Base-by-base conservation (phyloP, 2,888 invertebrate genomes). In the Tryphoninae sp. region DNA sequence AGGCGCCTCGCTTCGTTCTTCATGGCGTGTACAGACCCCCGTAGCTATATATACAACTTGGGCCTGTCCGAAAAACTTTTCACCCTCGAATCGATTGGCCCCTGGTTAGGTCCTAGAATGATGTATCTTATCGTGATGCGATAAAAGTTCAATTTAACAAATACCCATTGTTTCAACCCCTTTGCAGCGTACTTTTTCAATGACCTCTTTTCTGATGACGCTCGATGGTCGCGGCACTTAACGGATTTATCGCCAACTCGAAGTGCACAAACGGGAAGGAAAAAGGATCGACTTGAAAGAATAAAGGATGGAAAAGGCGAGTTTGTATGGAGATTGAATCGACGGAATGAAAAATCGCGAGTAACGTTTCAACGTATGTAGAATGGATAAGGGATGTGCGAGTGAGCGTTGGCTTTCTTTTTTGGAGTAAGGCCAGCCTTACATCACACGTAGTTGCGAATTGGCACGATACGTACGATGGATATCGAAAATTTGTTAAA, bases 51-150 rank as follows among this genome's bases (percentile, higher is more conserved):
- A 33, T 6, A 6, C 33, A 33, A 4, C 33, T 6, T 33, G 45
- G 42, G 65, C 69, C 59, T 33, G 40, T n/a, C 49, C 72, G 69
- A 71, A 71, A 81, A 78, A 81, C 49, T 81, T 74, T 81, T 71
- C 23, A 22, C 64, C 53, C 16, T 19, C 42, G 45, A 78, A 78
- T 58, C 64, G 78, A 81, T 69, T 72, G 49, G 11, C 64, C 40
- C 59, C 40, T 9, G 65, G 22, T 22, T 2, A 67, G 23, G 59
- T 40, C 23, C 42, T 8, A 11, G 6, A 42, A 23, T 19, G 26
- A n/a, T 26, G 51, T 55, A 42, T 42, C 23, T 6, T 23, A 2
- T 59, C 33, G 8, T 16, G 26, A 11, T 23, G 11, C 2, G 53
- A 68, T 58, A 45, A 42, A 59, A 42, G 22, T 22, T 33, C 11